phyloP scores from a whole-genome alignment of 2,888 invertebrate genomes.

The Stegophylla sp. region DNA sequence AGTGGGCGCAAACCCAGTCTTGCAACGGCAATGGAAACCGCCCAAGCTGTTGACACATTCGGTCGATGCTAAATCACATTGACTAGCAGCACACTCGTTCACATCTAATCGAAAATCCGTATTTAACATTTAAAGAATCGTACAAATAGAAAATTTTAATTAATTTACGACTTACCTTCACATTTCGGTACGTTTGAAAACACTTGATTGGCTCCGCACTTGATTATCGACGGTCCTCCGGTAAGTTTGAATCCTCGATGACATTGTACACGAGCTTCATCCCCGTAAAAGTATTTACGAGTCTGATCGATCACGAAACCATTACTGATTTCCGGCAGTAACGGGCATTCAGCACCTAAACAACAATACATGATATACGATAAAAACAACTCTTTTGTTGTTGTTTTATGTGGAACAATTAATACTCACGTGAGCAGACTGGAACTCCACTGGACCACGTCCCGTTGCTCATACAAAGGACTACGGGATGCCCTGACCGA shows the following conservation, averaged over 20 bases:
- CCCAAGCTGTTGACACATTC: conserved; percentile 89
- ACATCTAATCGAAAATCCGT: conserved; percentile 70
- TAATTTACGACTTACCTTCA: conserved; percentile 71
- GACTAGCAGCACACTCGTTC: conserved; percentile 86
- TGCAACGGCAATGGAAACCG: conserved; percentile 87
- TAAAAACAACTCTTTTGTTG: no score
- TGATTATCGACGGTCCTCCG: conserved; percentile 78
- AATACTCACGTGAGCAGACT: conserved; percentile 75
- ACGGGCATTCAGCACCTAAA: conserved; percentile 73
- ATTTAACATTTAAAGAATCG: conserved; percentile 1
- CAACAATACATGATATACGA: no score
- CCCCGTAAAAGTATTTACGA: conserved; percentile 81
- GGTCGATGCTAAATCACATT: conserved; percentile 88
- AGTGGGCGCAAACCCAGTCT: conserved; percentile 81
- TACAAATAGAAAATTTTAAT: conserved; percentile 1
- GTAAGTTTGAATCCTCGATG: conserved; percentile 87
- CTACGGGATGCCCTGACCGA: conserved; percentile 85
- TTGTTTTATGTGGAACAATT: neutral
- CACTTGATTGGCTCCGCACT: conserved; percentile 82
- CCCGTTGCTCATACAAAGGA: conserved; percentile 93
- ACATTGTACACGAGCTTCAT: conserved; percentile 90
- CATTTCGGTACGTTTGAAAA: conserved; percentile 86
- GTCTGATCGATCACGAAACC: conserved; percentile 84
- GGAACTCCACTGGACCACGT: conserved; percentile 94
- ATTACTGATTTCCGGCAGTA: conserved; percentile 82